Evolutionary conservation across 1,140 invertebrate species (phyloP).

Genomic region (Orchesella cincta): DNA sequence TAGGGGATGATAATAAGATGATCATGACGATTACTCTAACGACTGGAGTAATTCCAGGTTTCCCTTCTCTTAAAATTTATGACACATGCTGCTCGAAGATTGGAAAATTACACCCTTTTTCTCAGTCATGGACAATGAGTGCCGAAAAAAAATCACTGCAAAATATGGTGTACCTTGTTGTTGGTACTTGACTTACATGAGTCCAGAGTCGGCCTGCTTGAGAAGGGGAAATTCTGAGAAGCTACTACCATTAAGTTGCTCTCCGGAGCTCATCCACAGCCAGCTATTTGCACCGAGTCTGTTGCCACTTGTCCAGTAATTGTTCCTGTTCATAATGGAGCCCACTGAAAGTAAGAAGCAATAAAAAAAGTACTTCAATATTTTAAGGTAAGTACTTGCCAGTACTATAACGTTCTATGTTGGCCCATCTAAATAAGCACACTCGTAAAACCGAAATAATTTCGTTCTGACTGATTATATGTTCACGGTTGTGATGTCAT

Average conservation of each 20-base stretch:
- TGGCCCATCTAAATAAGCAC: no score
- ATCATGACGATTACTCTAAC: neutral
- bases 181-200: constrained; percentile 25
- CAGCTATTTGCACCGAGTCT: constrained; percentile 81
- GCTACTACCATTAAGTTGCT: constrained; percentile 81
- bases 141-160: neutral
- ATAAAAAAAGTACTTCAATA: neutral
- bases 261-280: constrained; percentile 83
- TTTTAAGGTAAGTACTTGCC: no score
- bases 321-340: constrained; percentile 72
- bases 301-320: constrained; percentile 88
- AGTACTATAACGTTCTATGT: no score
- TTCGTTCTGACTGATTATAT: no score
- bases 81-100: neutral
- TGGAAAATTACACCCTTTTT: neutral
- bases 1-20: neutral
- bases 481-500: no score
- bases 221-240: constrained; percentile 58
- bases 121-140: neutral
- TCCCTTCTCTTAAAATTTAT: neutral
- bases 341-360: neutral
- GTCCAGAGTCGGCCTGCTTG: constrained; percentile 37
- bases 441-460: no score
- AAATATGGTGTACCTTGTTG: neutral
- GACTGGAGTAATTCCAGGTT: constrained; percentile 16